Percentiles rank a stretch among this genome's conserved stretches.
Conservation (phyloP, 2,113 vertebrate genomes). For the Misgurnus mizolepis region DNA sequence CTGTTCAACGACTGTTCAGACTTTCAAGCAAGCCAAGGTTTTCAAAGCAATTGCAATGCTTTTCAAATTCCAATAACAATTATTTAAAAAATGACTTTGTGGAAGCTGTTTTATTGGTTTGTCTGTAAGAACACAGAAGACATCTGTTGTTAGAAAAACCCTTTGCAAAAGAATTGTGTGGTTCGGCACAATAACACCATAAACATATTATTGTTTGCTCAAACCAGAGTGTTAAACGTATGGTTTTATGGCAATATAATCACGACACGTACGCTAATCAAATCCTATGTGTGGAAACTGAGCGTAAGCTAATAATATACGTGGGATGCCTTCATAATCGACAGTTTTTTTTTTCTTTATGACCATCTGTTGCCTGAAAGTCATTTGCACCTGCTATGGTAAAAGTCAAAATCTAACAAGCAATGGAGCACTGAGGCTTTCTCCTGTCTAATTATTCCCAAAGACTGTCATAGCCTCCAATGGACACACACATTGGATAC, state of each 20-base stretch:
- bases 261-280: not conserved
- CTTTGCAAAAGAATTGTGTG: not conserved
- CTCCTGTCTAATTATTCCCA: constrained; percentile 1
- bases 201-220: not conserved
- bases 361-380: constrained; percentile 68
- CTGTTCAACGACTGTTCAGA: not conserved
- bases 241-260: not conserved
- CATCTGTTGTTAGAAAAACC: no score
- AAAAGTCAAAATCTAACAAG: constrained; percentile 21
- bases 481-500: not conserved
- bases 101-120: no score
- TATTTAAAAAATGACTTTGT: not conserved
- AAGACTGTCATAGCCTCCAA: constrained; percentile 17
- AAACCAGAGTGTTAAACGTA: not conserved
- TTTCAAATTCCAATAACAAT: not conserved
- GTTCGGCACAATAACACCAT: not conserved
- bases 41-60: not conserved
- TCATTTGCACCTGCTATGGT: constrained; percentile 61
- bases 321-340: constrained; percentile 38
- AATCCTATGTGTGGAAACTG: constrained; percentile 50
- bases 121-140: no score
- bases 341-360: constrained; percentile 57
- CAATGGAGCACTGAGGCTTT: not conserved
- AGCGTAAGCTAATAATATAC: constrained; percentile 59
- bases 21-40: not conserved